These are phyloP conservation scores for Patella pellucida DNA, from an alignment of 2,888 invertebrate genomes.

Conservation along the genomic window DNA sequence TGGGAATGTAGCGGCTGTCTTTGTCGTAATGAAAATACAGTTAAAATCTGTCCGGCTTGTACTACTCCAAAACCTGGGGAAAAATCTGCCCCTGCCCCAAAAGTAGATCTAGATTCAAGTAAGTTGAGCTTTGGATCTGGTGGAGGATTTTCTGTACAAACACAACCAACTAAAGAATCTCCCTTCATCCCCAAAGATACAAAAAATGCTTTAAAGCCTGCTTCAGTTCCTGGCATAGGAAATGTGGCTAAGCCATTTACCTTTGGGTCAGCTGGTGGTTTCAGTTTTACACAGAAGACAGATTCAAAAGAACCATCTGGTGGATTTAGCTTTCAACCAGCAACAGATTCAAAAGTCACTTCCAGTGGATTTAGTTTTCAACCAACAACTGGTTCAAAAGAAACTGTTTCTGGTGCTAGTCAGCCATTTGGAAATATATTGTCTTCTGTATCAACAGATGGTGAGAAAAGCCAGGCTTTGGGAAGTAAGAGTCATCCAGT, in stretches of 20 bases:
- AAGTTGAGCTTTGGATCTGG: constrained; percentile 27
- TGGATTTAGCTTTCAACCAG: constrained; percentile 28
- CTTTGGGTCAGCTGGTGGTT: neutral
- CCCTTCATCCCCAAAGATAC: no score
- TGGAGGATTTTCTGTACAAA: constrained; percentile 18
- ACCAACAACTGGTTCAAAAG: constrained; percentile 8
- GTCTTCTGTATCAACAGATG: constrained; percentile 13
- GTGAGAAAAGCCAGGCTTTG: neutral
- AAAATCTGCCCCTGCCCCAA: constrained; percentile 2
- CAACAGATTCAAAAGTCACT: constrained; percentile 20
- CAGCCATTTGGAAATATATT: neutral
- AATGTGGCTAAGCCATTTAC: no score
- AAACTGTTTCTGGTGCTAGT: neutral
- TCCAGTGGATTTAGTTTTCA: constrained; percentile 15
- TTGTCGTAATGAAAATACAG: constrained; percentile 74
- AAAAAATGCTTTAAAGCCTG: no score
- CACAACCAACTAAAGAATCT: no score
- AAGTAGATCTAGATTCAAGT: constrained; percentile 18
- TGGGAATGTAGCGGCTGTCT: constrained; percentile 81
- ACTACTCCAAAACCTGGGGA: constrained; percentile 12
- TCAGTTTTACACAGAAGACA: constrained; percentile 22
- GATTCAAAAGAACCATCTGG: constrained; percentile 1
- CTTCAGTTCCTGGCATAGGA: no score
- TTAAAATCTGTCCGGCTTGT: constrained; percentile 63
- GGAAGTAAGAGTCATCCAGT: neutral